phyloP scores from a whole-genome alignment of 2,113 vertebrate genomes.

The Lutjanus erythropterus region DNA sequence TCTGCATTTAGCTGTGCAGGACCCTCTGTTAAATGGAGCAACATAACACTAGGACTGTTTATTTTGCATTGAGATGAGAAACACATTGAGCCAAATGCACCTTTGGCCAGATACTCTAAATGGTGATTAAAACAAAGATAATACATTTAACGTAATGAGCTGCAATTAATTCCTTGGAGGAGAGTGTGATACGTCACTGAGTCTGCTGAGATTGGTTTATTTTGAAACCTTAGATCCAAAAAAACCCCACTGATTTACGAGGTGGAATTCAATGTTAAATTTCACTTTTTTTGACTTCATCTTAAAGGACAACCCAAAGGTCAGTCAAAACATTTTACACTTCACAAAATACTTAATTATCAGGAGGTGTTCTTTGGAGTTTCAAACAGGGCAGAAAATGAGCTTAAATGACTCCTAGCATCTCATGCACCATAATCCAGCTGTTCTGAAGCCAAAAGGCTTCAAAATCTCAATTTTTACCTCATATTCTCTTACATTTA shows the following conservation, averaged over 20 bases:
- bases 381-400: conserved; percentile 52
- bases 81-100: background rate
- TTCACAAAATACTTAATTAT: conserved; percentile 47
- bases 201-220: conserved; percentile 10
- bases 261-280: background rate
- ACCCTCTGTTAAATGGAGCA: conserved; percentile 62
- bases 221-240: conserved; percentile 19
- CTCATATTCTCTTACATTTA: conserved; percentile 5
- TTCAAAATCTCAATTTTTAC: conserved; percentile 14
- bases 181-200: background rate
- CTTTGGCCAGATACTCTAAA: conserved; percentile 8
- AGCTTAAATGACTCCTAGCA: conserved; percentile 39
- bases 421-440: conserved; percentile 40
- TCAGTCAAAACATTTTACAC: conserved; percentile 58
- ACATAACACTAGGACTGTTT: conserved; percentile 15
- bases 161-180: background rate
- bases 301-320: conserved; percentile 47
- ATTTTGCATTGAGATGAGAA: conserved; percentile 29
- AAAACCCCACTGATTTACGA: background rate
- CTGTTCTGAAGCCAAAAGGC: conserved; percentile 26
- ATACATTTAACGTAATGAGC: conserved; percentile 17
- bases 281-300: background rate
- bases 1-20: conserved; percentile 70
- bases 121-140: conserved; percentile 29
- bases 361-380: conserved; percentile 30